Evolutionary conservation across 53 echinoderm and acorn worm genomes (phyloP).

Genomic region (Hippasteria phrygiana): DNA sequence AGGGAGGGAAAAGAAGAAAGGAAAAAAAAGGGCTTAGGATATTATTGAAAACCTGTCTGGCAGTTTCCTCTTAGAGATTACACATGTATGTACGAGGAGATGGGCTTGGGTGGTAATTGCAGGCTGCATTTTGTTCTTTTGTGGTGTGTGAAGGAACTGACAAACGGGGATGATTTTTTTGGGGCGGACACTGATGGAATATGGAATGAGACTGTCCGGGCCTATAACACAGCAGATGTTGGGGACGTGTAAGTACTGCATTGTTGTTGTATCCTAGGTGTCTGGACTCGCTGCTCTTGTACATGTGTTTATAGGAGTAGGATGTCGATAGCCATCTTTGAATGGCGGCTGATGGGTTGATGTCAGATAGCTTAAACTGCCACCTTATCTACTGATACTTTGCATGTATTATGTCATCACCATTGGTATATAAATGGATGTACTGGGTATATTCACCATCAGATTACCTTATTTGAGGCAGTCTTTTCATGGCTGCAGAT

Average conservation of each 20-base stretch:
- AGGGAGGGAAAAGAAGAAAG: neutral
- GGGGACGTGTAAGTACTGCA: constrained; percentile 7
- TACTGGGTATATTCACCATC: too few species aligned
- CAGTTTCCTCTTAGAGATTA: neutral
- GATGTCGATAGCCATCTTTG: neutral
- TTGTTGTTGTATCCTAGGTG: neutral
- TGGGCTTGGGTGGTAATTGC: neutral
- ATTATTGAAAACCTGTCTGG: neutral
- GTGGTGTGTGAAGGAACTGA: neutral
- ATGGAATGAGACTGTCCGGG: neutral
- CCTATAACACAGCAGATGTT: neutral
- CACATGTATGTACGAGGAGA: neutral
- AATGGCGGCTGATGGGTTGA: neutral
- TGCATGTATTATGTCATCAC: too few species aligned
- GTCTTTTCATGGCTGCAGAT: too few species aligned
- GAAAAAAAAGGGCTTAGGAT: constrained; percentile 4
- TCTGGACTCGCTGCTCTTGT: neutral
- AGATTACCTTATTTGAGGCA: too few species aligned
- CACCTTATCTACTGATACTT: too few species aligned
- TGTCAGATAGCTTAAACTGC: neutral
- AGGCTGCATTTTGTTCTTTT: neutral
- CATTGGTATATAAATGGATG: too few species aligned
- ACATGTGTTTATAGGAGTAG: neutral
- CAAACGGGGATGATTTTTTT: neutral
- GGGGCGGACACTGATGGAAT: neutral